Evolutionary conservation across 2,113 vertebrate species (phyloP).

Genomic region (Thamnophis sirtalis): DNA sequence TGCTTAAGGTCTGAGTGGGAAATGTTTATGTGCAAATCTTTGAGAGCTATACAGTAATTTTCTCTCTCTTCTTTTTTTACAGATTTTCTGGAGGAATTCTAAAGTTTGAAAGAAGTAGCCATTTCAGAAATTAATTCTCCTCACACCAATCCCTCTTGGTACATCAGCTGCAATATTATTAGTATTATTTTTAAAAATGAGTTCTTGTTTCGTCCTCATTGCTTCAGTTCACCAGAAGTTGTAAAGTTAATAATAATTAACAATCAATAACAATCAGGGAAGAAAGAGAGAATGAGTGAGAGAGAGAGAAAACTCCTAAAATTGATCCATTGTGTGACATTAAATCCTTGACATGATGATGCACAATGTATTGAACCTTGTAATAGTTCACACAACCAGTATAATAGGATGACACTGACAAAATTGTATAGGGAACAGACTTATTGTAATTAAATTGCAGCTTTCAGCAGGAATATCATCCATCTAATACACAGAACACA

Average conservation of each 20-base stretch:
- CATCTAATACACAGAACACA: slow-evolving; percentile 45
- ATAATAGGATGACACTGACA: slow-evolving; percentile 44
- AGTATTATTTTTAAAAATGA: neutral
- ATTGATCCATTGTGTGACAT: slow-evolving; percentile 34
- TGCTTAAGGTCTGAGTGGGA: neutral
- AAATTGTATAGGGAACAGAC: slow-evolving; percentile 53
- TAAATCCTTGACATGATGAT: slow-evolving; percentile 40
- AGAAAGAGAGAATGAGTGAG: slow-evolving; percentile 13
- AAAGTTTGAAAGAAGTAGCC: neutral
- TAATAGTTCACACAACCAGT: slow-evolving; percentile 49
- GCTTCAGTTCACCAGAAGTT: slow-evolving; percentile 45
- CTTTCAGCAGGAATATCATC: slow-evolving; percentile 54
- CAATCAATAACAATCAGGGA: slow-evolving; percentile 51
- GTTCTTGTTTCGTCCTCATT: slow-evolving; percentile 21
- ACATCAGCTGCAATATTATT: slow-evolving; percentile 21
- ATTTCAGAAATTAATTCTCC: slow-evolving; percentile 15
- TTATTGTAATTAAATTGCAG: slow-evolving; percentile 61
- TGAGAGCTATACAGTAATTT: neutral
- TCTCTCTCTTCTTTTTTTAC: slow-evolving; percentile 26
- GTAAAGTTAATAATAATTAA: slow-evolving; percentile 44
- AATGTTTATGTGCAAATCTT: slow-evolving; percentile 22
- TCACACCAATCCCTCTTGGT: neutral
- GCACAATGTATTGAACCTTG: slow-evolving; percentile 34
- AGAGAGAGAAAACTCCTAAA: neutral
- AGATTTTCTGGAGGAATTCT: neutral